Percentiles rank a stretch among this genome's conserved stretches.
Conservation (phyloP, 64 coral and sea anemone species). For the Pocillopora verrucosa region DNA sequence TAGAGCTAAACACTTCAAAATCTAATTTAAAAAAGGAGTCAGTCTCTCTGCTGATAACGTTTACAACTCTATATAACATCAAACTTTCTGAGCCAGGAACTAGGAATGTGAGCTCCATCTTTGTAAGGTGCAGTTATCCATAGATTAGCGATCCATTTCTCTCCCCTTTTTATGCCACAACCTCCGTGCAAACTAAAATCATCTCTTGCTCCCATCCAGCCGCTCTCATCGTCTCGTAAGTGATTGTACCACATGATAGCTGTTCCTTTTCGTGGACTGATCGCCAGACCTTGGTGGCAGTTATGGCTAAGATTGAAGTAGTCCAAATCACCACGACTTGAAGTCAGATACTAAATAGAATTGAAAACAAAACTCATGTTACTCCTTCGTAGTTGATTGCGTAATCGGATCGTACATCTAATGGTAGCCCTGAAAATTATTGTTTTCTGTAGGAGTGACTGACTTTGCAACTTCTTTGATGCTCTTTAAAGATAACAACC, state of each 20-base stretch:
- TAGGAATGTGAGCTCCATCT: conserved; percentile 68
- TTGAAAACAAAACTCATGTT: background rate
- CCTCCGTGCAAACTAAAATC: conserved; percentile 86
- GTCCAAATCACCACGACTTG: conserved; percentile 61
- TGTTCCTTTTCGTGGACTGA: conserved; percentile 77
- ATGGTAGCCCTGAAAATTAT: no score
- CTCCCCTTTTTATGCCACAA: conserved; percentile 76
- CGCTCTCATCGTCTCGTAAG: conserved; percentile 65
- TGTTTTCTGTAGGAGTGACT: no score
- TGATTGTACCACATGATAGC: conserved; percentile 98
- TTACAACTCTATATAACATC: background rate
- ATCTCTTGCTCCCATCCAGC: conserved; percentile 86
- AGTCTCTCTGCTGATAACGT: no score
- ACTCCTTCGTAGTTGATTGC: background rate
- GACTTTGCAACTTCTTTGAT: no score
- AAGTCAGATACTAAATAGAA: background rate
- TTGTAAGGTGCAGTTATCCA: conserved; percentile 90
- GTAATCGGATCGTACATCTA: no score
- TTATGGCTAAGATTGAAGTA: conserved; percentile 88
- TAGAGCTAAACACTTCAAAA: no score
- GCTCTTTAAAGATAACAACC: no score
- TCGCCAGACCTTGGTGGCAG: conserved; percentile 77
- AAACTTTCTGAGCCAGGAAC: conserved; percentile 40
- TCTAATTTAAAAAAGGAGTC: background rate
- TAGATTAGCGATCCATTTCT: conserved; percentile 95